These are phyloP conservation scores for Gnatocerus cornutus DNA, from an alignment of 2,888 invertebrate species.

Conservation along the genomic window DNA sequence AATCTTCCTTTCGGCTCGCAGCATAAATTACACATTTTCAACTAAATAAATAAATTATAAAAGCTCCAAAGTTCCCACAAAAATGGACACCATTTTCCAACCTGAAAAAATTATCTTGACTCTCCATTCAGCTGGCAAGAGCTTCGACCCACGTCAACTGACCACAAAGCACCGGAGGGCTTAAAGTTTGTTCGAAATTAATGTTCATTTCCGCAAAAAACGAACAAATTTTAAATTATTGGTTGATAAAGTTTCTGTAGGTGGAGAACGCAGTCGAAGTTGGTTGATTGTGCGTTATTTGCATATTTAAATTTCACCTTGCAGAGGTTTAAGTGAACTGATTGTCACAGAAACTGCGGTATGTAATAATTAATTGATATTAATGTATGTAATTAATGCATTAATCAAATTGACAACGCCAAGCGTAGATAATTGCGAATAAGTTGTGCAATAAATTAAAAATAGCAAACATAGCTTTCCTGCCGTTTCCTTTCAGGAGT, in stretches of 20 bases:
- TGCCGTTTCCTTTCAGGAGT: too few species aligned
- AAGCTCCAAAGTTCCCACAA: neutral
- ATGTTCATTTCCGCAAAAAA: constrained; percentile 22
- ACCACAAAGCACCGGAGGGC: constrained; percentile 29
- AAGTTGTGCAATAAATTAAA: too few species aligned
- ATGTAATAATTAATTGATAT: too few species aligned
- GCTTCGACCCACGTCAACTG: constrained; percentile 34
- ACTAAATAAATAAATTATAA: constrained; percentile 4
- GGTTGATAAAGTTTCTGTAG: constrained; percentile 5
- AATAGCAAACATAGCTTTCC: too few species aligned
- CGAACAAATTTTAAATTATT: constrained; percentile 7
- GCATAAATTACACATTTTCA: neutral
- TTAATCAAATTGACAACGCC: too few species aligned
- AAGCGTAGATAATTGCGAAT: too few species aligned
- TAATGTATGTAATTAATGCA: too few species aligned
- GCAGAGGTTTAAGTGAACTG: too few species aligned
- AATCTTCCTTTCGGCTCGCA: constrained; percentile 3
- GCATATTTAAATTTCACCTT: too few species aligned
- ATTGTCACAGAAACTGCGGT: too few species aligned
- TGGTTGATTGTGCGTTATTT: too few species aligned
- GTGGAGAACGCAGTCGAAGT: neutral
- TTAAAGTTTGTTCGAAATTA: constrained; percentile 22
- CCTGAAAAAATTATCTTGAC: constrained; percentile 25
- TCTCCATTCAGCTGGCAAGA: constrained; percentile 17
- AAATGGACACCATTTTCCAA: neutral